Base-by-base conservation (phyloP, 2,888 invertebrate genomes). In the Villa cingulata region DNA sequence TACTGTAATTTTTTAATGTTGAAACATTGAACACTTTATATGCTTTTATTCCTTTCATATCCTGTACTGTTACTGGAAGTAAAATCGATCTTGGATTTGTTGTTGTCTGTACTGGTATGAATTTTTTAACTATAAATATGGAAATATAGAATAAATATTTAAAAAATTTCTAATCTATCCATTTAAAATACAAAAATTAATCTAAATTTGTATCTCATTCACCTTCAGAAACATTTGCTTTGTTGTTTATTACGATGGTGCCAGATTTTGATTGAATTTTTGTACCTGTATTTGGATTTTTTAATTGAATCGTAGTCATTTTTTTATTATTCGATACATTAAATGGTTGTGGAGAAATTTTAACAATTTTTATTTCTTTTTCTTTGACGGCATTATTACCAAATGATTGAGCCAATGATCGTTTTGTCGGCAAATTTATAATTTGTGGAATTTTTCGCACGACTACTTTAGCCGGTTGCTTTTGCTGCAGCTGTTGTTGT, bases 11-110 rank as follows among this genome's bases (percentile, higher is more conserved):
- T 32, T 32, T 32, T 14, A 32, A 32, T 12, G 29, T 12, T 7
- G 29, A 32, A 9, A 32, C 12, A 32, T 32, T 32, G 3, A 32
- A 32, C 12, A 32, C 3, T 68, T 84, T 81, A 48, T 82, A 79
- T 1, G 80, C 78, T 55, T 78, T 79, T 48, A 84, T 73, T 60
- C 81, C 81, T 64, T 82, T 81, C 68, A 82, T 78, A 50, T 79
- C 78, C 56, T 79, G 79, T 42, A 79, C 67, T 34, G 78, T 81
- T 7, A 84, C 78, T 1, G 85, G 85, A 19, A 86, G 70, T 16
- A 85, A 69, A 51, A 86, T 78, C 1, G 83, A 82, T 16, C 83
- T 70, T 5, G 78, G 74, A 58, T 75, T 74, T 19, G 45, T 38
- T 27, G 51, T 43, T 47, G 57, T 58, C 48, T 58, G 57, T 9